Percentiles rank a stretch among this genome's conserved stretches.
phyloP scores from a whole-genome alignment of 1,140 invertebrate genomes.

The Holcopasites calliopsidis region DNA sequence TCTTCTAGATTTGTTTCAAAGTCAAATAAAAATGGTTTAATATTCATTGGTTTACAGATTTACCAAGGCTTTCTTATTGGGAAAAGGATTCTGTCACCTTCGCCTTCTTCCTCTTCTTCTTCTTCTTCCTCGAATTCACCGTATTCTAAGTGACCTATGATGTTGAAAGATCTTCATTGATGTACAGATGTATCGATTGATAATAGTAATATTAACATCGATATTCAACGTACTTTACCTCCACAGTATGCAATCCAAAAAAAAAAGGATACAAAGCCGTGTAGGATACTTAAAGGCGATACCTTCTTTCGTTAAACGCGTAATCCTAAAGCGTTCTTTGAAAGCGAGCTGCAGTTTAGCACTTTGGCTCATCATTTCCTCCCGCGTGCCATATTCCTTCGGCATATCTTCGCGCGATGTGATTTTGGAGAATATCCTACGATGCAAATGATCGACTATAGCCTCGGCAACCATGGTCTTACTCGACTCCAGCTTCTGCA shows the following conservation, averaged over 20 bases:
- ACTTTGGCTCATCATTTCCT: slow-evolving; percentile 38
- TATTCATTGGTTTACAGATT: not conserved
- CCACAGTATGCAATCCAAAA: too few species aligned
- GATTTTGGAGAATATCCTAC: slow-evolving; percentile 58
- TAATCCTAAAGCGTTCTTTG: slow-evolving; percentile 52
- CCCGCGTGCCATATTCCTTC: slow-evolving; percentile 46
- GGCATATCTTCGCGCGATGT: slow-evolving; percentile 48
- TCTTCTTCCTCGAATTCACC: not conserved
- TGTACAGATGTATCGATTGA: not conserved
- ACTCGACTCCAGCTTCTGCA: slow-evolving; percentile 26
- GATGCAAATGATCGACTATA: slow-evolving; percentile 55
- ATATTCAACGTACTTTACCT: too few species aligned
- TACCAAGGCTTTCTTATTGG: too few species aligned
- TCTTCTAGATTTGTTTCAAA: not conserved
- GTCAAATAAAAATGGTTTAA: not conserved
- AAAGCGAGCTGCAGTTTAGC: slow-evolving; percentile 52
- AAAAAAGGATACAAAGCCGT: not conserved
- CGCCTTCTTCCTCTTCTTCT: not conserved
- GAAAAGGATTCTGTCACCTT: not conserved
- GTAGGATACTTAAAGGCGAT: not conserved
- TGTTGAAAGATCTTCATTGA: not conserved
- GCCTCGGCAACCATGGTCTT: slow-evolving; percentile 48
- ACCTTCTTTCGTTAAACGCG: slow-evolving; percentile 31
- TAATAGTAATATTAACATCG: too few species aligned
- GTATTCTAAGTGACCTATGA: not conserved